Evolutionary conservation across 2,888 invertebrate genomes (phyloP).

Genomic region (Meloe dianella): DNA sequence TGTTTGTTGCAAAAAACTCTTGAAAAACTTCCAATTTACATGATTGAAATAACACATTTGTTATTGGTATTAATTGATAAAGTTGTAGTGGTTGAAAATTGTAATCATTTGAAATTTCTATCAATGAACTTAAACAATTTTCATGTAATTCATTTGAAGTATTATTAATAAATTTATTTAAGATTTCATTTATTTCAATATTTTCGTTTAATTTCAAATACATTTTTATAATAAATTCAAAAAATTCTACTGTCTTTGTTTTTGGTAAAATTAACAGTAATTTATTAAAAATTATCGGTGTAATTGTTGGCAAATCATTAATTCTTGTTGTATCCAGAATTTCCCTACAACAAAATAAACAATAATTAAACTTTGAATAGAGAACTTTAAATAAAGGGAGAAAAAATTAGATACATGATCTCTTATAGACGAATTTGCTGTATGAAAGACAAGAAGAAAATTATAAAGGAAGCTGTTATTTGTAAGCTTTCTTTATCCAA

Average conservation of each 20-base stretch:
- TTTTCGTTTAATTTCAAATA: conserved; percentile 35
- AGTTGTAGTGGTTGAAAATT: conserved; percentile 29
- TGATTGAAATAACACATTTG: conserved; percentile 43
- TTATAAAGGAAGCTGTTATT: too few species aligned
- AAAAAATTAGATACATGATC: too few species aligned
- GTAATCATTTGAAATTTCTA: conserved; percentile 35
- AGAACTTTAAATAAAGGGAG: too few species aligned
- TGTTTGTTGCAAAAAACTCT: conserved; percentile 46
- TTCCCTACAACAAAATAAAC: not conserved
- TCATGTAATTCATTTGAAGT: conserved; percentile 35
- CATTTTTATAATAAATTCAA: conserved; percentile 41
- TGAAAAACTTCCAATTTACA: conserved; percentile 45
- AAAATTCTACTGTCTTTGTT: conserved; percentile 37
- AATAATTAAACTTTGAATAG: too few species aligned
- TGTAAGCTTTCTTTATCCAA: too few species aligned
- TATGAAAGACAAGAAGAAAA: too few species aligned
- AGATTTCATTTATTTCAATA: conserved; percentile 31
- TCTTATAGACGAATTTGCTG: too few species aligned
- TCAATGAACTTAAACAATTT: conserved; percentile 36
- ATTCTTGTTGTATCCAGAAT: not conserved
- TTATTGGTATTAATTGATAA: conserved; percentile 41
- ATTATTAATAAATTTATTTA: conserved; percentile 38
- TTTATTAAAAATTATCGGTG: conserved; percentile 35
- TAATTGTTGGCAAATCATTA: not conserved
- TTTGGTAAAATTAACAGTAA: conserved; percentile 35